Conservation (phyloP, 2,888 invertebrate genomes). For the Drosophila ezoana region DNA sequence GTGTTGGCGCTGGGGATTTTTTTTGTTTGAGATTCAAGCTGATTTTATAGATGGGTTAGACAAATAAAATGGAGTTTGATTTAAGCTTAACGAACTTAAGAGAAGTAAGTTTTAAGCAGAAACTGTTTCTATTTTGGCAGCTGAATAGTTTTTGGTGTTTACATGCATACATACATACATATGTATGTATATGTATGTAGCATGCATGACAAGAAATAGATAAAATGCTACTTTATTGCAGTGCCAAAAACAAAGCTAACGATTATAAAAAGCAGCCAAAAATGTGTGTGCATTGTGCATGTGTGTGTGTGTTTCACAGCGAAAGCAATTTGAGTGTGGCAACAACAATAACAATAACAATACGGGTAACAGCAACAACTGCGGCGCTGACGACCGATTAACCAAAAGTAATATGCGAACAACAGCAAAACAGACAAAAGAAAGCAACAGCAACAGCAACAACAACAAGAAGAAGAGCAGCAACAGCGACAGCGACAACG, state of each 20-base stretch:
- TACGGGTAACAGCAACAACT: constrained; percentile 21
- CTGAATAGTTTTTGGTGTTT: background rate
- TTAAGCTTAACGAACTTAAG: background rate
- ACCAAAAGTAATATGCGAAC: constrained; percentile 60
- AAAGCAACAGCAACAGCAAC: constrained; percentile 31
- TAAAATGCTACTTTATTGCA: constrained; percentile 60
- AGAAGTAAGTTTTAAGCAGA: background rate
- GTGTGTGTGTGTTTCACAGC: constrained; percentile 17
- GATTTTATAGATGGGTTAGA: background rate
- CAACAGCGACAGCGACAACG: constrained; percentile 38
- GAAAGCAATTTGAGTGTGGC: constrained; percentile 59
- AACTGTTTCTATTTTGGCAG: background rate
- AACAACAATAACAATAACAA: constrained; percentile 34
- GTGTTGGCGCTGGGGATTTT: constrained; percentile 15
- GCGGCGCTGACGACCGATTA: constrained; percentile 59
- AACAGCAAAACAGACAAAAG: constrained; percentile 36
- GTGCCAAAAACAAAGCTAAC: constrained; percentile 49
- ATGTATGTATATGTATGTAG: background rate
- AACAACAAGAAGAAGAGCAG: constrained; percentile 22
- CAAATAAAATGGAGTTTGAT: background rate
- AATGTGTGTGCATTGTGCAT: constrained; percentile 23
- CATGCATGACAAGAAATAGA: constrained; percentile 2
- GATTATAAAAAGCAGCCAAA: constrained; percentile 33
- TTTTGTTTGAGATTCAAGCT: background rate
- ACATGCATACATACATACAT: background rate